Conservation (phyloP, 2,113 vertebrate genomes). For the Xyliphius kryptos region DNA sequence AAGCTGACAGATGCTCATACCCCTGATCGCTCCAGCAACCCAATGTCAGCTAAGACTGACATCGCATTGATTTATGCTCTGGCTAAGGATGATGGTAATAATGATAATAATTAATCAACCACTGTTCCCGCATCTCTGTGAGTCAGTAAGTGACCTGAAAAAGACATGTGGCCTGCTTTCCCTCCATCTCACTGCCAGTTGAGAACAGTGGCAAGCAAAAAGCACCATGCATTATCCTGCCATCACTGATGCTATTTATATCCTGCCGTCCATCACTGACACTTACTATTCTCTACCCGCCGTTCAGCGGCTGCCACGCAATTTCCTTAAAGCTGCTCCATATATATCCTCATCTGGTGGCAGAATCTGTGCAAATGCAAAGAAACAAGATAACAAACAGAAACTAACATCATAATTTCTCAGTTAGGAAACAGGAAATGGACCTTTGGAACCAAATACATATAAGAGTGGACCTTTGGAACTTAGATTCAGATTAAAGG, state of each 20-base stretch:
- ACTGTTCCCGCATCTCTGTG: slow-evolving; percentile 62
- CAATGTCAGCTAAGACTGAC: slow-evolving; percentile 47
- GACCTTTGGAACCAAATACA: slow-evolving; percentile 8
- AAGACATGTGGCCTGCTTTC: slow-evolving; percentile 47
- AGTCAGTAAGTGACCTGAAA: slow-evolving; percentile 65
- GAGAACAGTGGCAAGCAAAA: slow-evolving; percentile 62
- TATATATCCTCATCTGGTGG: slow-evolving; percentile 63
- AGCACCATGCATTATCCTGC: slow-evolving; percentile 75
- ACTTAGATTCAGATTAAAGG: no score
- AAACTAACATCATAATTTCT: slow-evolving; percentile 51
- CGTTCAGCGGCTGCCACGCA: slow-evolving; percentile 53
- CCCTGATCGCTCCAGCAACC: slow-evolving; percentile 8
- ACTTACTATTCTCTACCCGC: slow-evolving; percentile 64
- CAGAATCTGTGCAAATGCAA: slow-evolving; percentile 62
- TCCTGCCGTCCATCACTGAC: slow-evolving; percentile 74
- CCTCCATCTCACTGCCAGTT: slow-evolving; percentile 61
- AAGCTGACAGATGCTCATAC: slow-evolving; percentile 28
- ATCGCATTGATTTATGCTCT: slow-evolving; percentile 60
- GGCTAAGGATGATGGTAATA: slow-evolving; percentile 63
- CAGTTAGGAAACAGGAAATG: slow-evolving; percentile 14
- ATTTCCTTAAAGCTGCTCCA: slow-evolving; percentile 72
- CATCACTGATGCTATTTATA: slow-evolving; percentile 74
- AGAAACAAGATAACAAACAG: slow-evolving; percentile 55
- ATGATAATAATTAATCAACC: slow-evolving; percentile 73
- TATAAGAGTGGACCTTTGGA: no score